Percentiles rank a stretch among this genome's conserved stretches.
Conservation (phyloP, 2,113 vertebrate species). For the Otis tarda region DNA sequence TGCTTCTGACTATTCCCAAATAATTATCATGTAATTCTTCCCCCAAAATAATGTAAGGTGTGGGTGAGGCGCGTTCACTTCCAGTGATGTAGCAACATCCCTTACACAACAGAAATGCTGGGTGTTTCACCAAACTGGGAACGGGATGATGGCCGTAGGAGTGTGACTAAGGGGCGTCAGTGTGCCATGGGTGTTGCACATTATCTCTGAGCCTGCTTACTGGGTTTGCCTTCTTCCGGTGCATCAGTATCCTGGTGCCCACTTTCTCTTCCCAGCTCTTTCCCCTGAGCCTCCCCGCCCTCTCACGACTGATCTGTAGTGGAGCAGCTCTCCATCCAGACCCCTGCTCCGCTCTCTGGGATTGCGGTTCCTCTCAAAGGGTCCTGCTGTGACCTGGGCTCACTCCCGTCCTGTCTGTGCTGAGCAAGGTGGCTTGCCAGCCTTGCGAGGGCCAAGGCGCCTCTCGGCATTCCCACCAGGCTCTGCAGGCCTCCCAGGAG, state of each 20-base stretch:
- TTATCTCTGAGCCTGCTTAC: neutral
- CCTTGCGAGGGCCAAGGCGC: neutral
- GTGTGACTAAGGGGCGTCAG: neutral
- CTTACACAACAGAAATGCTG: slow-evolving; percentile 39
- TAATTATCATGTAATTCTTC: slow-evolving; percentile 36
- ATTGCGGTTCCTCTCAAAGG: accelerated
- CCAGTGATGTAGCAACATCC: slow-evolving; percentile 44
- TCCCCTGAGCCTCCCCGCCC: neutral
- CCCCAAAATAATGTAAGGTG: slow-evolving; percentile 48
- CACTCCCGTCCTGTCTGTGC: accelerated
- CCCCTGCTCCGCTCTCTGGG: neutral
- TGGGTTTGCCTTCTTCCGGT: neutral
- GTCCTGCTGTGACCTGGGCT: neutral
- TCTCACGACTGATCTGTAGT: neutral
- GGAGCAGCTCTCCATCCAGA: neutral
- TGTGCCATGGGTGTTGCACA: neutral
- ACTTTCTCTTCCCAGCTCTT: neutral
- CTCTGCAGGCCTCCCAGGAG: neutral
- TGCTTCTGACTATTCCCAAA: slow-evolving; percentile 44
- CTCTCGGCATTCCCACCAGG: neutral
- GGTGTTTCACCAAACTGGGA: slow-evolving; percentile 17
- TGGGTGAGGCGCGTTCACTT: neutral
- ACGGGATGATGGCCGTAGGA: neutral
- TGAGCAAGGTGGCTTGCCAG: neutral
- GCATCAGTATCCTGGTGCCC: neutral